phyloP scores from a whole-genome alignment of 2,113 vertebrate species.

The Brachypteracias leptosomus region DNA sequence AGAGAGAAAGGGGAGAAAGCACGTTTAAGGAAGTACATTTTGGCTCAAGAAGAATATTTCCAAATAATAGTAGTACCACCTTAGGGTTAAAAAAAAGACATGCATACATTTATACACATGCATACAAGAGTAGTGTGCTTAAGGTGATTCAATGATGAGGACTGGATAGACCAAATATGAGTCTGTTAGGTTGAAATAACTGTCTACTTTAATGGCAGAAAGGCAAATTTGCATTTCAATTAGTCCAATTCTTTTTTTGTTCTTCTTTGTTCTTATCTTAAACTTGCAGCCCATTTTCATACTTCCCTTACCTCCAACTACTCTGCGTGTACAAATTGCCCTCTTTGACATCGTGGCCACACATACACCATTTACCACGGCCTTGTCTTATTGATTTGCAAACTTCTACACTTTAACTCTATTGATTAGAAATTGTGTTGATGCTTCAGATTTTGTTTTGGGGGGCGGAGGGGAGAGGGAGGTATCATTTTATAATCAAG shows the following conservation, averaged over 20 bases:
- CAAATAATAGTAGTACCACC: not conserved
- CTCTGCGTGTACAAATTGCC: not conserved
- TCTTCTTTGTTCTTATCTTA: slow-evolving; percentile 49
- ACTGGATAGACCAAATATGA: not conserved
- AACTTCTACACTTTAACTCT: slow-evolving; percentile 37
- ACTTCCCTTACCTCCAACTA: not conserved
- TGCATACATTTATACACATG: not conserved
- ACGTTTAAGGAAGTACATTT: not conserved
- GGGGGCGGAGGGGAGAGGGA: not conserved
- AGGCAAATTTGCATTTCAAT: slow-evolving; percentile 33
- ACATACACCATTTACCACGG: not conserved
- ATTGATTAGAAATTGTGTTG: slow-evolving; percentile 10
- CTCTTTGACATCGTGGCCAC: not conserved
- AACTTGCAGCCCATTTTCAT: slow-evolving; percentile 28
- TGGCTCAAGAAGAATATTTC: not conserved
- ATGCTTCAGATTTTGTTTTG: slow-evolving; percentile 4
- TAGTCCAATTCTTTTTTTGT: not conserved
- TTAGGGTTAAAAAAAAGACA: not conserved
- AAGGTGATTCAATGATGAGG: not conserved
- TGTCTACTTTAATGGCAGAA: not conserved
- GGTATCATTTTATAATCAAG: slow-evolving; percentile 1
- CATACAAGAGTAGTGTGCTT: not conserved
- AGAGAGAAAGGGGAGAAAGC: not conserved
- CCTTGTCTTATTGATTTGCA: not conserved
- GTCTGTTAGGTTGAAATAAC: slow-evolving; percentile 16